Evolutionary conservation across 1,140 invertebrate species (phyloP).

Genomic region (Maniola jurtina): DNA sequence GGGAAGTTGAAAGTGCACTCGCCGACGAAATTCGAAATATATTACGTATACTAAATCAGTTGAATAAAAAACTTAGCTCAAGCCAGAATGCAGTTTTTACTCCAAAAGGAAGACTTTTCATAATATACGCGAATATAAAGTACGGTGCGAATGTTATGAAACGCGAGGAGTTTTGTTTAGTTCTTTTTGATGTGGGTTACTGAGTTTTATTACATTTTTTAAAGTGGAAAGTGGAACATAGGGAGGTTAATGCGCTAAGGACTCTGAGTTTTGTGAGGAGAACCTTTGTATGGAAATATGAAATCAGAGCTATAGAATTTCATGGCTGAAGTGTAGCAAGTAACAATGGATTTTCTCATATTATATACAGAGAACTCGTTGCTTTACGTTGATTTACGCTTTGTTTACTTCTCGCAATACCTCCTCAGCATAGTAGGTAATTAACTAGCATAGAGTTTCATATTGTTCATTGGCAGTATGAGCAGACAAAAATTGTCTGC

Average conservation of each 20-base stretch:
- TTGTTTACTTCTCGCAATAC: no score
- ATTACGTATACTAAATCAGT: conserved; percentile 30
- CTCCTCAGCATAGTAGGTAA: no score
- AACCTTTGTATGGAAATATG: not conserved
- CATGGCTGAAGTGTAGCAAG: no score
- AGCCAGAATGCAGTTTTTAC: conserved; percentile 24
- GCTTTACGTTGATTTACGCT: no score
- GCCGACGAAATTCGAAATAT: conserved; percentile 26
- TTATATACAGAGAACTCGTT: no score
- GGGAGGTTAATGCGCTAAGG: not conserved
- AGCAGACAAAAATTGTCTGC: no score
- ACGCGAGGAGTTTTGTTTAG: conserved; percentile 26
- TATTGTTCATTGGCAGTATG: no score
- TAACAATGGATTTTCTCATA: no score
- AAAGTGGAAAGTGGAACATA: conserved; percentile 14
- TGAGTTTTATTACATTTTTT: conserved; percentile 13
- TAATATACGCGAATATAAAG: conserved; percentile 40
- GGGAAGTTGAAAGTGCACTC: conserved; percentile 27
- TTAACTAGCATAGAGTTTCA: no score
- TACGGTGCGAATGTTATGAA: conserved; percentile 34
- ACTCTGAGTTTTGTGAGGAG: not conserved
- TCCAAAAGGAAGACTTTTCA: conserved; percentile 47
- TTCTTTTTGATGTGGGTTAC: conserved; percentile 20
- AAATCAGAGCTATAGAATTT: no score
- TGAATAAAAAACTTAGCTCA: conserved; percentile 26